Percentiles rank a stretch among this genome's conserved stretches.
phyloP scores from a whole-genome alignment of 2,113 vertebrate species.

The Otis tarda region DNA sequence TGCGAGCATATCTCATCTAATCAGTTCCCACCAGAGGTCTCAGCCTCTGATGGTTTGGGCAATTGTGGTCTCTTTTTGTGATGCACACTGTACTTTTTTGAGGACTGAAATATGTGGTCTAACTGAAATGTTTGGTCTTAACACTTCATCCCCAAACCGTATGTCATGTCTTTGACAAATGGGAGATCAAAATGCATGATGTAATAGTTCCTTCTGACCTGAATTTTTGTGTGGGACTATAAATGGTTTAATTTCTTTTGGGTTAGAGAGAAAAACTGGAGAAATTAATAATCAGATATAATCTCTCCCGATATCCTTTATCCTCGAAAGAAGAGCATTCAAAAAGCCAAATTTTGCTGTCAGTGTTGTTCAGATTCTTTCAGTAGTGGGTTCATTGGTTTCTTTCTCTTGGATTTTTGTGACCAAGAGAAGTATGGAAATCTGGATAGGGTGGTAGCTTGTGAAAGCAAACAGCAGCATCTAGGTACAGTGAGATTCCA shows the following conservation, averaged over 20 bases:
- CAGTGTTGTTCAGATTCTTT: background rate
- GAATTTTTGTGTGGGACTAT: background rate
- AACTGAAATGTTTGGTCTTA: background rate
- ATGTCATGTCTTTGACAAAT: background rate
- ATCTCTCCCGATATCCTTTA: background rate
- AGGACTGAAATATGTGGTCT: background rate
- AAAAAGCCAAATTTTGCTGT: background rate
- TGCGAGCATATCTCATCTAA: background rate
- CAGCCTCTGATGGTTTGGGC: background rate
- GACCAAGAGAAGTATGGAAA: background rate
- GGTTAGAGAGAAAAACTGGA: background rate
- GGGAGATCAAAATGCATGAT: background rate
- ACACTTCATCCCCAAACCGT: background rate
- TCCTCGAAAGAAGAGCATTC: background rate
- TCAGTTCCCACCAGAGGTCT: background rate
- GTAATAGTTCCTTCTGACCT: background rate
- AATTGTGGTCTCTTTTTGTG: background rate
- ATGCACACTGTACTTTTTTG: background rate
- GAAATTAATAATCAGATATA: background rate
- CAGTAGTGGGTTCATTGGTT: background rate
- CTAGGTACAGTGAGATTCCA: background rate
- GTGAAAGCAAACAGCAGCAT: background rate
- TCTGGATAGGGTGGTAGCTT: background rate
- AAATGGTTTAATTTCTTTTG: background rate
- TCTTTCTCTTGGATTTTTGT: background rate